A percentile compares a stretch with the other conserved stretches of the same genome.
Evolutionary conservation across 2,797 vertebrate species (phyloP).

Genomic region (Mus caroli): DNA sequence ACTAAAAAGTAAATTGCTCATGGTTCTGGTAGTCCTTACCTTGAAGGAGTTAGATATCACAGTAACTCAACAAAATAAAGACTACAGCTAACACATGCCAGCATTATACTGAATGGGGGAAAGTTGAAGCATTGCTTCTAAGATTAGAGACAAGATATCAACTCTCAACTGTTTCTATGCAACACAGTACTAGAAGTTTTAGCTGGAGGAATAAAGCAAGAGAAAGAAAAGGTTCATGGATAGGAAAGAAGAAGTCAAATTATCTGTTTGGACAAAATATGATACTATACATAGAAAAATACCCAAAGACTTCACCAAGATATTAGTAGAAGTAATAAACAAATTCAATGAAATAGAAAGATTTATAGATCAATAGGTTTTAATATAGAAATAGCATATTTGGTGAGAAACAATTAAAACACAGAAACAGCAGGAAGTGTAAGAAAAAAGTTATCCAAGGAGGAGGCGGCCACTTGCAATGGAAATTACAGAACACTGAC

Average conservation of each 20-base stretch:
- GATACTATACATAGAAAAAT: not conserved
- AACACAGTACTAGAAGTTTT: not conserved
- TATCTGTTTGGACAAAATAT: not conserved
- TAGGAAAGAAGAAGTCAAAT: not conserved
- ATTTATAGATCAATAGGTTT: not conserved
- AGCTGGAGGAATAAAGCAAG: not conserved
- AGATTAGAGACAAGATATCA: not conserved
- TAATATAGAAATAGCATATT: not conserved
- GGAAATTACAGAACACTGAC: not conserved
- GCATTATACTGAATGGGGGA: not conserved
- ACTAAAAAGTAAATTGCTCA: conserved; percentile 9
- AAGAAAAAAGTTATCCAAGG: not conserved
- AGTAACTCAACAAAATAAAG: not conserved
- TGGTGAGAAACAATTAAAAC: not conserved
- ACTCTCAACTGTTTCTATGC: not conserved
- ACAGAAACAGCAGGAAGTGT: not conserved
- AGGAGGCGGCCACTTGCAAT: too few relatives aligned
- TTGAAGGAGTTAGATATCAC: not conserved
- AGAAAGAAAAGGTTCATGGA: not conserved
- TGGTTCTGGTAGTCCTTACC: not conserved
- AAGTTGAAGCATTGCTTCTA: not conserved
- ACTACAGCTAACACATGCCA: not conserved
- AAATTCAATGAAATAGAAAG: not conserved
- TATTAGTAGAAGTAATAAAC: not conserved
- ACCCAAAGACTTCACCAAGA: not conserved